A percentile compares a stretch with the other conserved stretches of the same genome.
Conservation (phyloP, 2,888 invertebrate species). For the Drosophila basisetae region DNA sequence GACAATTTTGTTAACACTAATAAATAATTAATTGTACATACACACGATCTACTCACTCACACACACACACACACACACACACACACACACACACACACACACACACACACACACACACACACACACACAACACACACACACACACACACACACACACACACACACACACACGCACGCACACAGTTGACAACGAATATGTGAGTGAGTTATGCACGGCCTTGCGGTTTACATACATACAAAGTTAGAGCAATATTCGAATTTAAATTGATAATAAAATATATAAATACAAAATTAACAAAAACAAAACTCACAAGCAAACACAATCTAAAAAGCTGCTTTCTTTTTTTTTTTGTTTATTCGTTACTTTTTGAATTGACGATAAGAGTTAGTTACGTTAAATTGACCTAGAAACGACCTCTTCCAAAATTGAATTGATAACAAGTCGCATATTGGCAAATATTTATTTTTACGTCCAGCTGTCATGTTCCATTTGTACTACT, state of each 20-base stretch:
- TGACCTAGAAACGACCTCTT: conserved; percentile 28
- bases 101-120: conserved; percentile 63
- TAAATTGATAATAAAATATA: conserved; percentile 74
- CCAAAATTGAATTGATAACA: conserved; percentile 18
- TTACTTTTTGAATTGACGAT: background rate
- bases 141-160: conserved; percentile 54
- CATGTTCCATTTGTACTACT: background rate
- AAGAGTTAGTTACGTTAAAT: background rate
- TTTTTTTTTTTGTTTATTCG: background rate
- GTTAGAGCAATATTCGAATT: conserved; percentile 79
- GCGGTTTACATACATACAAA: conserved; percentile 68
- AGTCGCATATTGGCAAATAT: background rate
- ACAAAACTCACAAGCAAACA: conserved; percentile 39
- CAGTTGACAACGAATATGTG: background rate
- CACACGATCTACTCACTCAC: conserved; percentile 55
- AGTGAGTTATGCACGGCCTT: conserved; percentile 49
- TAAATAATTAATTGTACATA: conserved; percentile 70
- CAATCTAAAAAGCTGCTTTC: conserved; percentile 12
- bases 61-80: conserved; percentile 33
- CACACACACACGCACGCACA: conserved; percentile 9
- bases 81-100: conserved; percentile 62
- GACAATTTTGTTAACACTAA: conserved; percentile 68
- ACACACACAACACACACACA: conserved; percentile 56
- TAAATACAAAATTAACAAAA: conserved; percentile 32
- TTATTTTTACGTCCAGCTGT: background rate